Percentiles rank a stretch among this genome's conserved stretches.
Evolutionary conservation across 2,113 vertebrate species (phyloP).

Genomic region (Chloropsis hardwickii): DNA sequence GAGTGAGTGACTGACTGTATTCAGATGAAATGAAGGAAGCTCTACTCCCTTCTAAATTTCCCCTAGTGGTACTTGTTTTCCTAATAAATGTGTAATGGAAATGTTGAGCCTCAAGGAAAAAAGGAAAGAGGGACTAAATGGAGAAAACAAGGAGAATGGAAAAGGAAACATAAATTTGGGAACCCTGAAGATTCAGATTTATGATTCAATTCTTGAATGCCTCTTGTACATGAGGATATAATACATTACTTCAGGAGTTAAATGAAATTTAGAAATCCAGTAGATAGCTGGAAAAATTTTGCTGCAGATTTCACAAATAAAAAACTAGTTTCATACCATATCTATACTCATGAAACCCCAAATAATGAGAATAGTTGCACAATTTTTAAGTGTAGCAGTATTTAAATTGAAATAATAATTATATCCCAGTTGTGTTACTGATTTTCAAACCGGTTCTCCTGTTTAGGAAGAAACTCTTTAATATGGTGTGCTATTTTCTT

Average conservation of each 20-base stretch:
- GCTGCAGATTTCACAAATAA: not conserved
- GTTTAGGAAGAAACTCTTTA: not conserved
- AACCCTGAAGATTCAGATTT: not conserved
- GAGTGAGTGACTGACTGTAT: not conserved
- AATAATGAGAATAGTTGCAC: not conserved
- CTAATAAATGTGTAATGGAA: not conserved
- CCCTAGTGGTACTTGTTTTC: not conserved
- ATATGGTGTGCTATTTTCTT: not conserved
- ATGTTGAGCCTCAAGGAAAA: not conserved
- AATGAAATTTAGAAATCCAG: not conserved
- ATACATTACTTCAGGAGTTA: not conserved
- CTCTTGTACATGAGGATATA: not conserved
- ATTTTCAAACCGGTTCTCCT: not conserved
- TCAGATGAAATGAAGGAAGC: not conserved
- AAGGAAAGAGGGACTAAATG: not conserved
- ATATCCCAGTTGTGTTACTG: not conserved
- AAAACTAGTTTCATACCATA: not conserved
- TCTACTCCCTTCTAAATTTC: not conserved
- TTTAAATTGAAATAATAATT: not conserved
- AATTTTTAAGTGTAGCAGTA: not conserved
- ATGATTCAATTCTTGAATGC: not conserved
- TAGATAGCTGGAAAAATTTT: not conserved
- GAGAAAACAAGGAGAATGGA: not conserved
- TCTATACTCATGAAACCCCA: not conserved
- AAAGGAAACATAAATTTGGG: not conserved